Evolutionary conservation across 2,888 invertebrate species (phyloP).

Genomic region (Plebejus melissa): DNA sequence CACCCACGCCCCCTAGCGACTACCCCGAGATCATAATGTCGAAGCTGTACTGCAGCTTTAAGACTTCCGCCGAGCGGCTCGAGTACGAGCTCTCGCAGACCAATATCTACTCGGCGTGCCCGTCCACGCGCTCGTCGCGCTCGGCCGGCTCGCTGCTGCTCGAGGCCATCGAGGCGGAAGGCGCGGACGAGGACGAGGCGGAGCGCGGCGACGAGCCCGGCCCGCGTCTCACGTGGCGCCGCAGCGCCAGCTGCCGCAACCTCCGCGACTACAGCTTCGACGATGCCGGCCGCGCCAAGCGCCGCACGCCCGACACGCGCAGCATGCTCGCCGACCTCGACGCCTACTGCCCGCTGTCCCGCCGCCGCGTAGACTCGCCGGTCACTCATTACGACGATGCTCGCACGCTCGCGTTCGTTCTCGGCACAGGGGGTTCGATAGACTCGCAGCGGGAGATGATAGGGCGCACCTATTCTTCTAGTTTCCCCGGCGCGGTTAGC

Average conservation of each 20-base stretch:
- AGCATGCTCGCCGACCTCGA: slow-evolving; percentile 59
- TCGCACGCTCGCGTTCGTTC: slow-evolving; percentile 82
- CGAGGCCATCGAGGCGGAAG: slow-evolving; percentile 42
- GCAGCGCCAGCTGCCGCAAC: slow-evolving; percentile 90
- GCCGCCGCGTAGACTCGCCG: slow-evolving; percentile 82
- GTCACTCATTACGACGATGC: slow-evolving; percentile 84
- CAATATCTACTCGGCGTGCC: slow-evolving; percentile 77
- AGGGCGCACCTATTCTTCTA: slow-evolving; percentile 89
- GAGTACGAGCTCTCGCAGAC: slow-evolving; percentile 79
- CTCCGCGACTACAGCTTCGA: slow-evolving; percentile 88
- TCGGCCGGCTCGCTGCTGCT: slow-evolving; percentile 58
- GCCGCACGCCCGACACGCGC: slow-evolving; percentile 61
- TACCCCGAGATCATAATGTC: slow-evolving; percentile 71
- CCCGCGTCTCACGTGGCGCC: slow-evolving; percentile 82
- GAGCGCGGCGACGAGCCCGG: slow-evolving; percentile 40
- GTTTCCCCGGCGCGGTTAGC: slow-evolving; percentile 89
- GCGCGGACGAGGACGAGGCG: slow-evolving; percentile 35
- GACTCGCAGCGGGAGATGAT: slow-evolving; percentile 84
- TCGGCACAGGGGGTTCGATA: slow-evolving; percentile 55
- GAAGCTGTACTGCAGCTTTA: slow-evolving; percentile 68
- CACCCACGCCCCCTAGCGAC: slow-evolving; percentile 60
- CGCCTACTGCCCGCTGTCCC: slow-evolving; percentile 56
- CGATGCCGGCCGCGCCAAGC: slow-evolving; percentile 83
- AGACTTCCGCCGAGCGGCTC: slow-evolving; percentile 68
- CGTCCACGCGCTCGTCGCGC: slow-evolving; percentile 64